Conservation (phyloP, 1,140 invertebrate species). For the Drosophila kepulauana region DNA sequence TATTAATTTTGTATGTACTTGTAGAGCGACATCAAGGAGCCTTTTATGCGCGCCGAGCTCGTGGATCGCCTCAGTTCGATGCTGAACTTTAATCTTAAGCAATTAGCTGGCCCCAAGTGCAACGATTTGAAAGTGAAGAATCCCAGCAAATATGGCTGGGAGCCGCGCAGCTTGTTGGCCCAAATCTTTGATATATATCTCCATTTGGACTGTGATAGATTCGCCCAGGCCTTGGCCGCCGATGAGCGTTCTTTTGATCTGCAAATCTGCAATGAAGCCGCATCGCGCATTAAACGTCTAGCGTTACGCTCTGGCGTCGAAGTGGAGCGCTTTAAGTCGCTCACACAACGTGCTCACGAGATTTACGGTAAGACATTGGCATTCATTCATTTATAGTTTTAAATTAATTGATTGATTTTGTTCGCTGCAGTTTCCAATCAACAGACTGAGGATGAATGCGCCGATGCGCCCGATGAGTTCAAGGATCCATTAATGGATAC, state of each 20-base stretch:
- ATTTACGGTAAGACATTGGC: constrained; percentile 86
- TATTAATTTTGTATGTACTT: neutral
- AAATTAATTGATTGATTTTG: neutral
- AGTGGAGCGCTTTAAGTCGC: constrained; percentile 92
- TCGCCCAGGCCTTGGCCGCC: constrained; percentile 94
- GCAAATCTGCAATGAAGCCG: constrained; percentile 96
- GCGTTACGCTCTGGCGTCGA: constrained; percentile 93
- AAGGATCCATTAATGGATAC: constrained; percentile 99
- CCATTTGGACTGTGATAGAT: constrained; percentile 96
- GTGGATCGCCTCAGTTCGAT: constrained; percentile 97
- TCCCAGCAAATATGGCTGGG: constrained; percentile 98
- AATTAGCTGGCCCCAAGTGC: constrained; percentile 98
- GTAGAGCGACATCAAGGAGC: constrained; percentile 93
- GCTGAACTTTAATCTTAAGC: constrained; percentile 98
- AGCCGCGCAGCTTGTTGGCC: constrained; percentile 94
- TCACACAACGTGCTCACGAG: constrained; percentile 92
- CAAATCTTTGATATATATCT: constrained; percentile 98
- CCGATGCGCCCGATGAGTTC: constrained; percentile 98
- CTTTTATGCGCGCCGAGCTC: constrained; percentile 96
- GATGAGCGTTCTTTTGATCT: constrained; percentile 98
- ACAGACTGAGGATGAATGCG: constrained; percentile 95
- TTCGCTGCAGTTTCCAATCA: constrained; percentile 90
- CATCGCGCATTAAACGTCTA: constrained; percentile 91
- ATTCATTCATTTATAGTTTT: constrained; percentile 14
- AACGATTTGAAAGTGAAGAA: constrained; percentile 98